A percentile compares a stretch with the other conserved stretches of the same genome.
Conservation (phyloP, 2,797 vertebrate species). For the Anabas testudineus region DNA sequence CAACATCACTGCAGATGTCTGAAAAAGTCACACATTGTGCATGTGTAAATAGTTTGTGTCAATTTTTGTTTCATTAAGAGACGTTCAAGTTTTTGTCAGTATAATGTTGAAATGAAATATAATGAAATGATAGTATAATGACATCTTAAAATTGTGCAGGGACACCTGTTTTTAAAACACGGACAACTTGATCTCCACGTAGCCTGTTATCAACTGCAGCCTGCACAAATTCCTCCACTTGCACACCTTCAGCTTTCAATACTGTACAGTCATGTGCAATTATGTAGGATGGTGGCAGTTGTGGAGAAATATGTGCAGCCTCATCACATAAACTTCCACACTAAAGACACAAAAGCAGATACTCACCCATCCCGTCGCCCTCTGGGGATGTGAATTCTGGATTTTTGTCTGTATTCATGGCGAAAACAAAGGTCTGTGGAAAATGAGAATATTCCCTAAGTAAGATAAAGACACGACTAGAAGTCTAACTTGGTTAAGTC, state of each 20-base stretch:
- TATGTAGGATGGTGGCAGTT: slow-evolving; percentile 24
- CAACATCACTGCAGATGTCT: slow-evolving; percentile 57
- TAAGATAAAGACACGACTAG: not conserved
- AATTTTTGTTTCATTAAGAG: slow-evolving; percentile 6
- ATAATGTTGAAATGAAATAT: no score
- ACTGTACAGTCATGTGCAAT: slow-evolving; percentile 1
- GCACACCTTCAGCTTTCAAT: slow-evolving; percentile 1
- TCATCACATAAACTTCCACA: not conserved
- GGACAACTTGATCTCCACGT: not conserved
- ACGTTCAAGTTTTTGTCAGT: not conserved
- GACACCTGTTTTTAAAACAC: not conserved
- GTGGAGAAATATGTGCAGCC: slow-evolving; percentile 21
- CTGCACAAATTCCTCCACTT: slow-evolving; percentile 4
- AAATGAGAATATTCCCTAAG: slow-evolving; percentile 8
- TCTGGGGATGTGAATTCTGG: slow-evolving; percentile 50
- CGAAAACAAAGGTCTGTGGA: slow-evolving; percentile 44
- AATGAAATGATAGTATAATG: not conserved
- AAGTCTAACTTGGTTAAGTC: not conserved
- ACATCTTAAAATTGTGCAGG: not conserved
- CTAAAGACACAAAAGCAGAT: slow-evolving; percentile 9
- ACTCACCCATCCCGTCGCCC: slow-evolving; percentile 72
- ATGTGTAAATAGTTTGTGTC: not conserved
- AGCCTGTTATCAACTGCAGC: not conserved
- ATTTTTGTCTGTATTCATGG: slow-evolving; percentile 67
- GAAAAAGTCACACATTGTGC: slow-evolving; percentile 33